Conservation (phyloP, 2,113 vertebrate genomes). For the Mohoua ochrocephala region DNA sequence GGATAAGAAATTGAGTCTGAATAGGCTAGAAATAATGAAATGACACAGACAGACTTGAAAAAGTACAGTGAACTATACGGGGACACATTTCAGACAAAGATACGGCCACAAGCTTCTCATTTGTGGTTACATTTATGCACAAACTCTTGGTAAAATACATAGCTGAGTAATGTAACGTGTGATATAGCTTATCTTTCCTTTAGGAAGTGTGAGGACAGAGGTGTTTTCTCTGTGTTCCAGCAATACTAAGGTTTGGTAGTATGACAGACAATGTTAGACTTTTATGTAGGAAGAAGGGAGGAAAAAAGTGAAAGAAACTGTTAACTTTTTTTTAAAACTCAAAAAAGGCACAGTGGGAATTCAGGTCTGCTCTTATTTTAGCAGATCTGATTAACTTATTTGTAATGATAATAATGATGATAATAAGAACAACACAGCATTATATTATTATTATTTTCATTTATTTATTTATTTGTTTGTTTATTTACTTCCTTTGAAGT, state of each 20-base stretch:
- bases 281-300: background rate
- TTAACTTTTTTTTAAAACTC: background rate
- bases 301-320: background rate
- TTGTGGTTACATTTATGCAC: background rate
- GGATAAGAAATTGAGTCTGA: background rate
- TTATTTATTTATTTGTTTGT: too few relatives aligned
- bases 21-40: background rate
- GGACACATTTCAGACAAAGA: background rate
- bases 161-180: background rate
- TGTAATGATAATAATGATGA: background rate
- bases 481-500: background rate
- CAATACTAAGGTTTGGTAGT: background rate
- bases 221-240: background rate
- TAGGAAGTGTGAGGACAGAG: background rate
- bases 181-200: background rate
- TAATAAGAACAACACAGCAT: background rate
- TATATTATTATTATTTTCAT: too few relatives aligned
- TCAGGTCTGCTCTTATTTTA: background rate
- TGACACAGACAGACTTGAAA: background rate
- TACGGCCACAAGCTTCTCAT: background rate
- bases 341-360: background rate
- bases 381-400: background rate
- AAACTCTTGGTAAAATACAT: background rate
- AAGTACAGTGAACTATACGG: background rate
- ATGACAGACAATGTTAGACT: background rate